Base-by-base conservation (phyloP, 2,113 vertebrate genomes). In the Ctenomys sociabilis region DNA sequence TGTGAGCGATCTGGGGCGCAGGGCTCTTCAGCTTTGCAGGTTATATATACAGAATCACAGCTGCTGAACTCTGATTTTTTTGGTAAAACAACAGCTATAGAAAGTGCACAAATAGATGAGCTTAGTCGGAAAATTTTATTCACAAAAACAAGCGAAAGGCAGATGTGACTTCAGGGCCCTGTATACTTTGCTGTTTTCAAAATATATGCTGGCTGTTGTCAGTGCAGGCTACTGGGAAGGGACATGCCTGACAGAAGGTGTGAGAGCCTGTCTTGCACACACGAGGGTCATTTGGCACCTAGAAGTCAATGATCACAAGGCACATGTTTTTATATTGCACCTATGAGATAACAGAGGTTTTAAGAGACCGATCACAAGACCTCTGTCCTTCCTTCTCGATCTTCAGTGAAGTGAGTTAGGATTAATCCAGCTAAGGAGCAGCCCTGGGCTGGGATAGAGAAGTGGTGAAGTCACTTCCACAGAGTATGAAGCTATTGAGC, bases 231-330 rank as follows among this genome's bases (percentile, higher is more conserved):
- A 30, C 54, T 49, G 54, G 57, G 3, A 14, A 5, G 0, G 17
- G 37, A 3, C 54, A 28, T 0, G 1, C 19, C 4, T 0, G 3
- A 8, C 1, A 7, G 8, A 32, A 43, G 7, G 9, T 12, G 1
- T 7, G 4, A 13, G 17, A 2, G 2, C 1, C 6, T 24, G 4
- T 17, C 59, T 19, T 19, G 16, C 2, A 1, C 4, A 0, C 0
- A 30, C 12, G 49, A 8, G 78, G 13, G 14, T 1, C 57, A 5
- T 32, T 52, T 40, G 63, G 40, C 22, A 37, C 17, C 9, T 0
- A 12, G 17, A 7, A 32, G 26, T 21, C 4, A 1, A 24, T 4
- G 12, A 28, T 28, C 35, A 7, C 22, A n/a, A 52, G 35, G 40
- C 10, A 54, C 35, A 32, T 1, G 1, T 32, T 26, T 92, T 78